Conservation (phyloP, 35 echinoderm and acorn worm species). For the Lytechinus variegatus region DNA sequence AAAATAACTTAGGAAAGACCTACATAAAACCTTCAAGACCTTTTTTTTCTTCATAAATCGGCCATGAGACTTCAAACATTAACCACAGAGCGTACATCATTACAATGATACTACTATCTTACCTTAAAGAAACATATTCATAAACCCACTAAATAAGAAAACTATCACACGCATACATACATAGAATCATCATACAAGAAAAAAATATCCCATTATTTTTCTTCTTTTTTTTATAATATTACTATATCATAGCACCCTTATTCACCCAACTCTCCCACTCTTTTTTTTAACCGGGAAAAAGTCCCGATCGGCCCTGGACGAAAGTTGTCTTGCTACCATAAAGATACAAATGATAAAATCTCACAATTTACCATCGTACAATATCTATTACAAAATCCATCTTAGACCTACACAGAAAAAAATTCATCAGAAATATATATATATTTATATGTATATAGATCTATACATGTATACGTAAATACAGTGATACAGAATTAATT, state of each 20-base stretch:
- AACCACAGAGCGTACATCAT: slow-evolving; percentile 21
- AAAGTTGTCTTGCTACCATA: slow-evolving; percentile 19
- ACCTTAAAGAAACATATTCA: background rate
- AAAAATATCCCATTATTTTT: slow-evolving; percentile 28
- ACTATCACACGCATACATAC: slow-evolving; percentile 34
- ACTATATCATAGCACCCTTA: slow-evolving; percentile 42
- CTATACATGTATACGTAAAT: slow-evolving; percentile 5
- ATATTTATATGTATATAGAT: slow-evolving; percentile 21
- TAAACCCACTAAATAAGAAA: slow-evolving; percentile 49
- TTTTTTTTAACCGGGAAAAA: background rate
- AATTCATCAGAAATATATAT: slow-evolving; percentile 10
- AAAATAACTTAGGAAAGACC: slow-evolving; percentile 59
- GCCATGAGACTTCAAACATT: background rate
- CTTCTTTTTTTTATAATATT: background rate
- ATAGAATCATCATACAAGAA: background rate
- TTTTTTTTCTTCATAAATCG: background rate
- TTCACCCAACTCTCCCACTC: slow-evolving; percentile 15
- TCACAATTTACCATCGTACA: slow-evolving; percentile 42
- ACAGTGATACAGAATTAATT: background rate
- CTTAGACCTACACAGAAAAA: slow-evolving; percentile 16
- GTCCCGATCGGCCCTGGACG: slow-evolving; percentile 4
- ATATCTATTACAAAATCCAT: slow-evolving; percentile 46
- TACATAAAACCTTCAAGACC: slow-evolving; percentile 30
- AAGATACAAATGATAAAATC: slow-evolving; percentile 47
- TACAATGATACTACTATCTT: slow-evolving; percentile 38